Base-by-base conservation (phyloP, 2,113 vertebrate species). In the Nothobranchius kuhntae region DNA sequence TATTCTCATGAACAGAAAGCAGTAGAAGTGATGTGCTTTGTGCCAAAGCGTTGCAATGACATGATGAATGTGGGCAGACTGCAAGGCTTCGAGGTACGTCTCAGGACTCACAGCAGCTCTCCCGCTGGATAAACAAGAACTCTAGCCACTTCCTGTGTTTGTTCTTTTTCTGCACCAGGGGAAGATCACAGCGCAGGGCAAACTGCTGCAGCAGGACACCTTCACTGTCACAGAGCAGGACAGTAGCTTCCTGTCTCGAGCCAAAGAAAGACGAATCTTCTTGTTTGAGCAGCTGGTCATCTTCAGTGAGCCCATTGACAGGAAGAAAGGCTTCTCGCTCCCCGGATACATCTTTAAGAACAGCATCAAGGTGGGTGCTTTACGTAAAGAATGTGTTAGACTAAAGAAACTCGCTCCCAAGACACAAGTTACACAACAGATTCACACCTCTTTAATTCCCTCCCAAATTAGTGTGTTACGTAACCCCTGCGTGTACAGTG, bases 41-140 rank as follows among this genome's bases (percentile, higher is more conserved):
- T 97, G 74, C 96, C 96, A 76, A 95, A 96, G 82, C 95, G 94
- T 60, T 97, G 96, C 77, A 95, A 97, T 52, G 96, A 96, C 84
- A 97, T 97, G 95, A 96, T 97, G 95, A 96, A 95, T 61, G 93
- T 96, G 76, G 95, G 96, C 26, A 91, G 96, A 55, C 92, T 97
- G 26, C 95, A 96, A 82, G 96, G 95, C 48, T 97, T 97, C 73
- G 95, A 96, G 95, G 96, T 96, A 92, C 40, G 61, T 64, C 61
- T 76, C 53, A 36, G 61, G 50, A 58, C 38, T 40, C 38, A 40
- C 10, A 24, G 0, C 10, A 24, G 0, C 14, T 0, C 26, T 40
- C 54, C 2, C 26, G 55, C 75, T 42, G 55, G 5, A 6, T 12
- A 38, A 13, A 10, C n/a, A 57, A 17, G 15, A 71, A 55, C 26